Base-by-base conservation (phyloP, 1,140 invertebrate species). In the Chymomyza costata region DNA sequence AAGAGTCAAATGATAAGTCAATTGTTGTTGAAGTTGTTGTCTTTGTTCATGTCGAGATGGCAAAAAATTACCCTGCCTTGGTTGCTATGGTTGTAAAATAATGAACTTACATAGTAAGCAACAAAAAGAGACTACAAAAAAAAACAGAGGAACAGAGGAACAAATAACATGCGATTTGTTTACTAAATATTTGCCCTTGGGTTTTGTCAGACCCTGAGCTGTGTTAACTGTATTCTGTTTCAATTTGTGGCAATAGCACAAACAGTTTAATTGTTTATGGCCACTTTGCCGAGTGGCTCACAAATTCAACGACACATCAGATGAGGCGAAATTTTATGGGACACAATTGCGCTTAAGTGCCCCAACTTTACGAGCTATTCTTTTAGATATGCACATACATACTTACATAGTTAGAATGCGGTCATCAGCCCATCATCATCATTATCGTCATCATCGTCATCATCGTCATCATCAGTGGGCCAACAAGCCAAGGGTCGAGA, bases 1-100 rank as follows among this genome's bases (percentile, higher is more conserved):
- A 59, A 78, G 61, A 66, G 67, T 78, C 73, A 65, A 65, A 73
- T 80, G 73, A 80, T 73, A 80, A 80, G 73, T 80, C 73, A 80
- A 80, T 80, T 80, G 73, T 68, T 73, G 59, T 43, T 65, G 62
- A 53, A 52, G 58, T 55, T n/a, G n/a, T n/a, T n/a, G n/a, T n/a
- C n/a, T n/a, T n/a, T n/a, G n/a, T n/a, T n/a, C n/a, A n/a, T n/a
- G n/a, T n/a, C n/a, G n/a, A n/a, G n/a, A n/a, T n/a, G n/a, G n/a
- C n/a, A n/a, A n/a, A n/a, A n/a, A n/a, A n/a, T n/a, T n/a, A n/a
- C 59, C 43, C 39, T 39, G 31, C 30, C 31, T 13, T 38, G 38
- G 16, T 17, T 30, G 32, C 17, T 54, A 60, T 48, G 21, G 39
- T 38, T 38, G 16, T 19, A 32, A 52, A 63, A 63, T 63, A 63